Evolutionary conservation across 2,113 vertebrate species (phyloP), one percentile per base, ranked within the genome.

Genomic region (Corythornis madagascariensis): DNA sequence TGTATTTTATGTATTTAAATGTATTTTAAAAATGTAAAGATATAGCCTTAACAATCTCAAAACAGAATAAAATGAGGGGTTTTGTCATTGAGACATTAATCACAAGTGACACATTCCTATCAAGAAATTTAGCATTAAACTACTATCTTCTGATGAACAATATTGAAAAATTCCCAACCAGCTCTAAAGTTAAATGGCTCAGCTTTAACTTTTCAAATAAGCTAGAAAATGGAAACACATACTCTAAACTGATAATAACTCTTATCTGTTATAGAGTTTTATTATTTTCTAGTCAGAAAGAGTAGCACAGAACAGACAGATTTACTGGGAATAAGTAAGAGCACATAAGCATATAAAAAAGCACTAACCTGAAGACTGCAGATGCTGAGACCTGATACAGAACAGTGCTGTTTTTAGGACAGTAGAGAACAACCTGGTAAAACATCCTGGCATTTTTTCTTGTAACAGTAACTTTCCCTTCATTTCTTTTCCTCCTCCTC

Each of bases 301-400:
- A 83, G 15, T 20, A 87, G 63, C 47, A 82, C 5, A 91, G 33
- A 21, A 72, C 59, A 83, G 22, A 24, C n/a, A 80, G 21, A 76
- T 71, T 91, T 57, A 77, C 64, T 43, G 56, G 56, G 67, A 89
- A 66, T 16, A 92, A 24, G 9, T 85, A 75, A 80, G 47, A 73
- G 38, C 59, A n/a, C 28, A 74, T 50, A 91, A 92, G 53, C 21
- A 94, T 47, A 92, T 24, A 91, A 91, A 89, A 92, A 89, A 80
- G 38, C 52, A 96, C 95, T 89, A 91, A 96, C 95, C 95, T 96
- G 95, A 94, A 91, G 93, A 91, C 14, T 95, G 93, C 50, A 95
- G 95, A 92, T 92, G 93, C 7, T 95, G 95, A 95, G 92, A 85
- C 43, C 88, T 95, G 93, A 96, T 92, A 91, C 94, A 96, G 72